Conservation (phyloP, 2,888 invertebrate species). For the Tromatobia lineatoria region DNA sequence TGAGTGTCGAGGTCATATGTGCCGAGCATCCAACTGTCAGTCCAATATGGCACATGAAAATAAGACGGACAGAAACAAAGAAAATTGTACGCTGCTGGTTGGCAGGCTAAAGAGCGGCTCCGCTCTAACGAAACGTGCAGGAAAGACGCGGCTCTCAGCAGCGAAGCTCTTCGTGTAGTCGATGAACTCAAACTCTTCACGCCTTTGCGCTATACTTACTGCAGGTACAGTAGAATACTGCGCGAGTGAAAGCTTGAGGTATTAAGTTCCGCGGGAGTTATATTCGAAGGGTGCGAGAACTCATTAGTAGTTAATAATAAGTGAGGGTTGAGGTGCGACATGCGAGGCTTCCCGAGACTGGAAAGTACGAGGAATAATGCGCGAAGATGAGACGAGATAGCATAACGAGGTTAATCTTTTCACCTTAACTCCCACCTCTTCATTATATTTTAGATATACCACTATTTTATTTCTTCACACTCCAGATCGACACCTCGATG, state of each 20-base stretch:
- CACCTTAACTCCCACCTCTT: slow-evolving; percentile 18
- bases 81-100: slow-evolving; percentile 3
- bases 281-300: slow-evolving; percentile 6
- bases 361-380: slow-evolving; percentile 26
- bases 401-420: slow-evolving; percentile 37
- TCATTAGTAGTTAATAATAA: slow-evolving; percentile 39
- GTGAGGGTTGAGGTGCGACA: slow-evolving; percentile 28
- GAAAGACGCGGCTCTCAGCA: not conserved
- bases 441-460: not conserved
- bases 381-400: slow-evolving; percentile 9
- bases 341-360: not conserved
- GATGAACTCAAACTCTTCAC: slow-evolving; percentile 17
- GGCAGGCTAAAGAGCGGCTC: slow-evolving; percentile 31
- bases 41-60: slow-evolving; percentile 25
- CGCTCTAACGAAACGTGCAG: slow-evolving; percentile 4
- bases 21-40: slow-evolving; percentile 15
- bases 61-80: not conserved
- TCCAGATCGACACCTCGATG: not conserved
- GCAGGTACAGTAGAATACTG: slow-evolving; percentile 21
- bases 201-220: not conserved
- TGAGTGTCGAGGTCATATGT: slow-evolving; percentile 18
- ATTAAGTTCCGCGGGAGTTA: slow-evolving; percentile 7
- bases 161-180: not conserved
- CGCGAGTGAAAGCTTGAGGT: slow-evolving; percentile 4
- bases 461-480: not conserved